phyloP scores from a whole-genome alignment of 2,113 vertebrate genomes.

The Ailurus styani region DNA sequence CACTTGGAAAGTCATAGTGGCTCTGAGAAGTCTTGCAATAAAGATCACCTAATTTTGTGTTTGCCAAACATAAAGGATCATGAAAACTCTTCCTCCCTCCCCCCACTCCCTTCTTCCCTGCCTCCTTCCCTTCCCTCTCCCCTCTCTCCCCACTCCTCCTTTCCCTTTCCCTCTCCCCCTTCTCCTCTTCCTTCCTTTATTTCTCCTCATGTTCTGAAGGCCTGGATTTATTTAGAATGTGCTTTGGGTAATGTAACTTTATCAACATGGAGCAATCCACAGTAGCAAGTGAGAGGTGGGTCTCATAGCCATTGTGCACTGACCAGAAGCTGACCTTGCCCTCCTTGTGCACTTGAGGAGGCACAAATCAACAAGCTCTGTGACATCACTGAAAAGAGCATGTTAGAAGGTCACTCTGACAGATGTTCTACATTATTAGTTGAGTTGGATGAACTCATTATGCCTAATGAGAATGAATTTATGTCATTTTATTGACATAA shows the following conservation, averaged over 20 bases:
- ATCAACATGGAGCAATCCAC: background rate
- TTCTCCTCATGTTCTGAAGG: background rate
- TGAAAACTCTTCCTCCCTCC: background rate
- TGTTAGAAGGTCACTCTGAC: constrained; percentile 54
- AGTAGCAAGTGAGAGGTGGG: background rate
- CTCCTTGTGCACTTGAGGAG: background rate
- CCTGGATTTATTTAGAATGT: background rate
- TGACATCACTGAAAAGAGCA: constrained; percentile 46
- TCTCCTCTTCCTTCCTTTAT: background rate
- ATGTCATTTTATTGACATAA: constrained; percentile 64
- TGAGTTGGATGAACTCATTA: constrained; percentile 71
- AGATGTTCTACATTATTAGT: constrained; percentile 61
- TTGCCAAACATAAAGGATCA: background rate
- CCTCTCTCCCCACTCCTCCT: too few relatives aligned
- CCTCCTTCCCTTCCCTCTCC: rapidly evolving
- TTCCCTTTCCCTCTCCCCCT: background rate
- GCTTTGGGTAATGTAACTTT: background rate
- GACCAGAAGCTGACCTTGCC: background rate
- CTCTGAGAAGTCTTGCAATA: background rate
- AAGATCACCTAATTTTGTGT: background rate
- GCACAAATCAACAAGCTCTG: constrained; percentile 34
- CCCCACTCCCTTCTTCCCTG: background rate
- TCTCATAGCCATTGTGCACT: background rate
- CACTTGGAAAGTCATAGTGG: background rate
- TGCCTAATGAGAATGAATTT: constrained; percentile 56